Conservation (phyloP, 2,797 vertebrate species). For the Presbytis comata region DNA sequence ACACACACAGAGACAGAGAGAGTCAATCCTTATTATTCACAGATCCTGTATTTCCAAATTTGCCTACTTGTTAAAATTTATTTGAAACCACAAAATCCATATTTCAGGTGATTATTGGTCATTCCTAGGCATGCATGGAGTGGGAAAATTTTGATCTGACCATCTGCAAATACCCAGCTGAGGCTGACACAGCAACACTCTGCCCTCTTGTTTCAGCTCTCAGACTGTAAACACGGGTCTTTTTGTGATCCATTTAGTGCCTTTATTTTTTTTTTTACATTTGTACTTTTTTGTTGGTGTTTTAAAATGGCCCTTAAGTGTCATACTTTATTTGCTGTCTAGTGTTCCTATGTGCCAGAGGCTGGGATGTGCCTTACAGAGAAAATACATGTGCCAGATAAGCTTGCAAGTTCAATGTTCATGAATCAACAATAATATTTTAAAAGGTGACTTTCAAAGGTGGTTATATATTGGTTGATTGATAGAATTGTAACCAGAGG, state of each 20-base stretch:
- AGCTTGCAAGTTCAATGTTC: background rate
- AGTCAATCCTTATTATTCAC: background rate
- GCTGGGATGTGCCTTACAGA: background rate
- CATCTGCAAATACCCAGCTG: background rate
- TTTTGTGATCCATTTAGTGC: background rate
- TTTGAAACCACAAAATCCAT: background rate
- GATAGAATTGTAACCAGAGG: background rate
- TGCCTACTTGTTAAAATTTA: background rate
- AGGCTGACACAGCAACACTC: rapidly evolving
- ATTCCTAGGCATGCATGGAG: background rate
- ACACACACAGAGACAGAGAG: background rate
- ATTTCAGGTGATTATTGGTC: background rate
- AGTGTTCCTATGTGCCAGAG: background rate
- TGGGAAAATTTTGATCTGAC: background rate
- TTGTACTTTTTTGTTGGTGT: background rate
- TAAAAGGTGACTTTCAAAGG: background rate
- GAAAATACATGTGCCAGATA: background rate
- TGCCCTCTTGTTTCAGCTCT: background rate
- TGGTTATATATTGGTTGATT: background rate
- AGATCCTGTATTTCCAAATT: background rate
- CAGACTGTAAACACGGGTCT: background rate
- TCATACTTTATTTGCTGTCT: background rate
- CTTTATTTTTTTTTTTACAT: background rate
- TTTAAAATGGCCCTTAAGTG: background rate
- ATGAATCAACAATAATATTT: background rate